Conservation (phyloP, 2,888 invertebrate species). For the Gastrophysa polygoni region DNA sequence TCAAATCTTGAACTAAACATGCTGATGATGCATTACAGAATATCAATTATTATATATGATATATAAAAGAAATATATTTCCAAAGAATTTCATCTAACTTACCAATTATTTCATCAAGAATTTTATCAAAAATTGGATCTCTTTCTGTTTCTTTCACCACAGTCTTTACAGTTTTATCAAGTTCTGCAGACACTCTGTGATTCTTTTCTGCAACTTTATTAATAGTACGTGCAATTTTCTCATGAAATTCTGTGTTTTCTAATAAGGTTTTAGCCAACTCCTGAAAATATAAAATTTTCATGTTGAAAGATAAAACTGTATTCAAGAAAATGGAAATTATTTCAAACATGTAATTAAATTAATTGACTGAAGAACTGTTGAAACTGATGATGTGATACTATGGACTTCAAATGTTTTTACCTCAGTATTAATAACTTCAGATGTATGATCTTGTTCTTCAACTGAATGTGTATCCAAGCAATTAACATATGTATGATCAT, state of each 20-base stretch:
- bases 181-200: conserved; percentile 46
- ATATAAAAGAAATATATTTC: too few relatives aligned
- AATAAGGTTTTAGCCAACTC: conserved; percentile 57
- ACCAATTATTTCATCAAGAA: conserved; percentile 60
- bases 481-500: conserved; percentile 12
- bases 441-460: conserved; percentile 27
- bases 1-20: background rate
- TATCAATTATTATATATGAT: too few relatives aligned
- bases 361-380: too few relatives aligned
- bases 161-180: conserved; percentile 59
- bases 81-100: background rate
- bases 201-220: conserved; percentile 56
- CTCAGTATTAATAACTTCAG: conserved; percentile 23
- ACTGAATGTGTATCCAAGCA: conserved; percentile 9
- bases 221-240: conserved; percentile 63
- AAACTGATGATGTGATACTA: too few relatives aligned
- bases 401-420: too few relatives aligned
- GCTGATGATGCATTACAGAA: too few relatives aligned
- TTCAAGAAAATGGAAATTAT: too few relatives aligned
- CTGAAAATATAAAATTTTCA: conserved; percentile 9
- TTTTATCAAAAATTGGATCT: conserved; percentile 61
- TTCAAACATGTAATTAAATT: too few relatives aligned
- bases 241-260: conserved; percentile 61
- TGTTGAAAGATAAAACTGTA: background rate
- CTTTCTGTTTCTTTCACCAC: conserved; percentile 60